Evolutionary conservation across 1,140 invertebrate species (phyloP).

Genomic region (Tetragonula clypearis): DNA sequence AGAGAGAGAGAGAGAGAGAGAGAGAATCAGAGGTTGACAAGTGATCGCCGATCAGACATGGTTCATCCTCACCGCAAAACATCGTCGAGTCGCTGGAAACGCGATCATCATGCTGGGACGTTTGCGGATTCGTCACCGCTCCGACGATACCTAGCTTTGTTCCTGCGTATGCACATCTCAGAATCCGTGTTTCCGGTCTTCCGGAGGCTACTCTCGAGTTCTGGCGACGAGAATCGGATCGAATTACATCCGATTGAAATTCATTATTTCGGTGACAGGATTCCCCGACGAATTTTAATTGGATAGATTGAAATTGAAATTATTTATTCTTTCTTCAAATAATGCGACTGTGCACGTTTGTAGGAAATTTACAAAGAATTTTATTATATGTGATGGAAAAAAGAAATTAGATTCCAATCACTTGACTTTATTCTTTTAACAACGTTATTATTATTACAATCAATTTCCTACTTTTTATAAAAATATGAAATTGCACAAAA

Average conservation of each 20-base stretch:
- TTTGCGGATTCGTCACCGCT: constrained; percentile 40
- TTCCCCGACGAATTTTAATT: neutral
- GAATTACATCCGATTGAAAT: neutral
- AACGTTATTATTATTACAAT: no score
- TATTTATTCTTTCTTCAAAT: neutral
- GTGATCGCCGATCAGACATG: constrained; percentile 49
- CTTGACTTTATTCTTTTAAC: no score
- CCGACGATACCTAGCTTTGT: constrained; percentile 10
- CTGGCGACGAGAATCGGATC: neutral
- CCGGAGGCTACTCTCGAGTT: neutral
- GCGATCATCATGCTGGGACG: constrained; percentile 32
- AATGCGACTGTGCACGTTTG: no score
- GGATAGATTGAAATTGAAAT: neutral
- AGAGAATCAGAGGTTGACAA: constrained; percentile 33
- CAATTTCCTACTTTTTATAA: no score
- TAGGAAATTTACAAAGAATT: no score
- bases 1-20: no score
- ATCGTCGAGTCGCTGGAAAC: constrained; percentile 45
- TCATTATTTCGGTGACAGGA: no score
- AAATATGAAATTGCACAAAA: no score
- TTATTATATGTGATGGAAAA: no score
- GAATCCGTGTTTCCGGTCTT: neutral
- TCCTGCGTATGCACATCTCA: neutral
- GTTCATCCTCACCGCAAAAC: constrained; percentile 47
- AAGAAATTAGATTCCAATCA: no score